Percentiles rank a stretch among this genome's conserved stretches.
Conservation (phyloP, 35 echinoderm and acorn worm genomes). For the Diadema setosum region DNA sequence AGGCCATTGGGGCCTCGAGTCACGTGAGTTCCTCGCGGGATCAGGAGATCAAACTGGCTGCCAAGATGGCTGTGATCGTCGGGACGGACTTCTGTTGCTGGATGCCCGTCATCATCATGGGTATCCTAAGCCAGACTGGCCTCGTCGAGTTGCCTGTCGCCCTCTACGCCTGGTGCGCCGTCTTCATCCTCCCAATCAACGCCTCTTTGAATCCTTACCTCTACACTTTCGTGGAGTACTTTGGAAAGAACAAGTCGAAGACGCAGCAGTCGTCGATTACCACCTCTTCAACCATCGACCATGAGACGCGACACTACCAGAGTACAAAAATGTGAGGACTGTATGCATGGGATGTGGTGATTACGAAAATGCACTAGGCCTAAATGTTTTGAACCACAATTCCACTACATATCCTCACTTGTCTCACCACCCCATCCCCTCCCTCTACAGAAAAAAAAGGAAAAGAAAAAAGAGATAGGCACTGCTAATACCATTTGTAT, state of each 20-base stretch:
- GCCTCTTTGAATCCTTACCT: conserved; percentile 65
- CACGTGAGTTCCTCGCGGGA: neutral
- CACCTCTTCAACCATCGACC: no score
- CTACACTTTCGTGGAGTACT: conserved; percentile 26
- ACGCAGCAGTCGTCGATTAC: no score
- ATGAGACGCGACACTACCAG: no score
- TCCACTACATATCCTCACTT: no score
- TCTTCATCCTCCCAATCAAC: conserved; percentile 83
- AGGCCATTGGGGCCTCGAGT: neutral
- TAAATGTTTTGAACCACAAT: no score
- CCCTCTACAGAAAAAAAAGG: no score
- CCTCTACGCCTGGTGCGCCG: conserved; percentile 61
- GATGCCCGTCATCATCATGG: conserved; percentile 55
- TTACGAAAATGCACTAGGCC: no score
- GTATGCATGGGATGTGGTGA: no score
- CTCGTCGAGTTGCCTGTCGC: neutral
- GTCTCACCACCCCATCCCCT: no score
- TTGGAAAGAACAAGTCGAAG: neutral
- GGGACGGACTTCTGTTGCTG: conserved; percentile 42
- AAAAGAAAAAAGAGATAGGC: no score
- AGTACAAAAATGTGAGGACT: no score
- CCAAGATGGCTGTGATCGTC: conserved; percentile 31
- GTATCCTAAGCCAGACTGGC: neutral
- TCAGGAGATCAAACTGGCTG: conserved; percentile 25
- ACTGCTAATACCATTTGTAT: no score